Evolutionary conservation across 2,113 vertebrate genomes (phyloP), one percentile per base, ranked within the genome.

Genomic region (Entomyzon cyanotis): DNA sequence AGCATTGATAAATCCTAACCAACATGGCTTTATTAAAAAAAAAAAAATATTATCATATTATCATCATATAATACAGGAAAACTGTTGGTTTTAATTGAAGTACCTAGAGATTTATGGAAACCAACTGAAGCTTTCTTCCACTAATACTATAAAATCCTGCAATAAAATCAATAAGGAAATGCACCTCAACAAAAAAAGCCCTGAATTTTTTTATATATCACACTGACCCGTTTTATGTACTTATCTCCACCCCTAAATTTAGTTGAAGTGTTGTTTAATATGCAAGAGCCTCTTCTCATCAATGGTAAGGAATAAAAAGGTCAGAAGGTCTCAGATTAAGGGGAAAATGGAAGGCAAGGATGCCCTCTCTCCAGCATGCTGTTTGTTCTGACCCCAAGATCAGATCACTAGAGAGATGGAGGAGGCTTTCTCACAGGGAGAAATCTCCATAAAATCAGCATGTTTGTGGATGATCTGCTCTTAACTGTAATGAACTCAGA

Each of bases 61-160:
- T 93, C 52, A 77, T 73, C 65, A 78, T 28, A 55, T 85, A 93
- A 95, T 62, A 87, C 44, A 85, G 70, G 89, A 95, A 96, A 94
- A 94, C 56, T 60, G 77, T 94, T 89, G 81, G 56, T 78, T 96
- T 90, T 96, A 93, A 93, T 87, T 96, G 92, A 96, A 85, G 87
- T 55, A 91, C 58, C 59, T 75, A 71, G 55, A 96, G 79, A 91
- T 90, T 95, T 95, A 85, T 56, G 65, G 77, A 91, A 94, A 81
- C 52, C 60, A 89, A 89, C 74, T 44, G 73, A 79, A 94, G 87
- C 33, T 91, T 94, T 94, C 81, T 93, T 80, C 53, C 53, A 78
- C 55, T 94, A 83, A 92, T 79, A 76, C 27, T 55, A 60, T 37
- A 77, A 96, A 95, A 91, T 60, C 78, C 77, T 91, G 83, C 88